Evolutionary conservation across 2,888 invertebrate species (phyloP).

Genomic region (Pristionchus arcanus): DNA sequence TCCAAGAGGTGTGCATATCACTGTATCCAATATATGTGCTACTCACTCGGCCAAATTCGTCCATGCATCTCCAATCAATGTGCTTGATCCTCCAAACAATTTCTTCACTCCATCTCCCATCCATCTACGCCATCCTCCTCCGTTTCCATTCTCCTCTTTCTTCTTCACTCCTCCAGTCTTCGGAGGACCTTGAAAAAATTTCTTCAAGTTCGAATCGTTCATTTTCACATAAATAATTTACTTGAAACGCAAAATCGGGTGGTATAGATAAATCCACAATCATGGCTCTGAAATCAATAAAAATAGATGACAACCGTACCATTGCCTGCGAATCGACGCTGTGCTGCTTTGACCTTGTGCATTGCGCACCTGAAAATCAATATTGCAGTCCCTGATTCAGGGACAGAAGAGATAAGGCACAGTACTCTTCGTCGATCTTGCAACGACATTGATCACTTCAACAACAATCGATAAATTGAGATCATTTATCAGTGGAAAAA

Average conservation of each 20-base stretch:
- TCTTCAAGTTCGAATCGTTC: background rate
- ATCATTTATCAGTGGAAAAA: conserved; percentile 13
- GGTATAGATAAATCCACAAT: no score
- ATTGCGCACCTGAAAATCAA: background rate
- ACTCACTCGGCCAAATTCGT: background rate
- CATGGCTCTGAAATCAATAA: background rate
- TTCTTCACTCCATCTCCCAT: background rate
- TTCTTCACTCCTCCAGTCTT: background rate
- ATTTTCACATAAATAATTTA: no score
- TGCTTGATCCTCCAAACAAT: no score
- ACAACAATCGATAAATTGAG: background rate
- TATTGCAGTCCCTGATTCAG: background rate
- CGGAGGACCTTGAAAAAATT: background rate
- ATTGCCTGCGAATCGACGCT: background rate
- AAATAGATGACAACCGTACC: background rate
- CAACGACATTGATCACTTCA: background rate
- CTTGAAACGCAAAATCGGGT: no score
- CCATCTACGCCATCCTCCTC: background rate
- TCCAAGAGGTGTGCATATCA: no score
- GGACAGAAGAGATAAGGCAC: background rate
- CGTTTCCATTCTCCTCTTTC: background rate
- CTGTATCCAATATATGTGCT: no score
- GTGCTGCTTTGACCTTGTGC: conserved; percentile 3
- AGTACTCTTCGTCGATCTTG: background rate
- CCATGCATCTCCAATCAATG: background rate